A percentile compares a stretch with the other conserved stretches of the same genome.
These are phyloP conservation scores for Pyrgilauda ruficollis DNA, from an alignment of 2,113 vertebrate species.

Conservation along the genomic window DNA sequence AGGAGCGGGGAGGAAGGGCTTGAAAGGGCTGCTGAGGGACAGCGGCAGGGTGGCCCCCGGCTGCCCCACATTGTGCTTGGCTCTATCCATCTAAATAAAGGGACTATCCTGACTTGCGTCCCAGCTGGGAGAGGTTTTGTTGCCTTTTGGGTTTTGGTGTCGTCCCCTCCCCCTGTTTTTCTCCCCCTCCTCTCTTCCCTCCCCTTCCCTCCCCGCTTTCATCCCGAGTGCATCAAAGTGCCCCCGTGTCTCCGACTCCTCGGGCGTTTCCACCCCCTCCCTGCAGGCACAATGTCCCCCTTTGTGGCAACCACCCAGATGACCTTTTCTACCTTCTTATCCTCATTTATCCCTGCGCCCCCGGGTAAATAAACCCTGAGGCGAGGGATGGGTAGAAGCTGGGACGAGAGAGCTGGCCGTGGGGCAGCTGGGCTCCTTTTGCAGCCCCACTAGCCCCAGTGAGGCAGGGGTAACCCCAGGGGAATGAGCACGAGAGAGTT, in stretches of 20 bases:
- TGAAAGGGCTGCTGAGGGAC: neutral
- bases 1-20: neutral
- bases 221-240: slow-evolving; percentile 19
- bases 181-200: neutral
- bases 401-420: neutral
- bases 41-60: neutral
- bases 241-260: neutral
- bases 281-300: slow-evolving; percentile 17
- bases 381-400: neutral
- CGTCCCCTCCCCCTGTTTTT: neutral
- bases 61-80: neutral
- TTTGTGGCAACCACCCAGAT: slow-evolving; percentile 65
- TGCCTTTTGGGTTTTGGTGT: neutral
- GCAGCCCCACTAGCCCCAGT: neutral
- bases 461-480: neutral
- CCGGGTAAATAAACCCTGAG: slow-evolving; percentile 72
- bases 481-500: neutral
- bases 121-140: slow-evolving; percentile 49
- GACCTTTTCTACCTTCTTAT: slow-evolving; percentile 75
- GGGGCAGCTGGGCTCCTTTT: neutral
- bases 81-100: slow-evolving; percentile 79
- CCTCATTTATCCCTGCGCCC: slow-evolving; percentile 44
- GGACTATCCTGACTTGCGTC: slow-evolving; percentile 70
- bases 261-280: neutral
- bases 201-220: neutral